Evolutionary conservation across 1,140 invertebrate genomes (phyloP).

Genomic region (Trachelipus rathkii): DNA sequence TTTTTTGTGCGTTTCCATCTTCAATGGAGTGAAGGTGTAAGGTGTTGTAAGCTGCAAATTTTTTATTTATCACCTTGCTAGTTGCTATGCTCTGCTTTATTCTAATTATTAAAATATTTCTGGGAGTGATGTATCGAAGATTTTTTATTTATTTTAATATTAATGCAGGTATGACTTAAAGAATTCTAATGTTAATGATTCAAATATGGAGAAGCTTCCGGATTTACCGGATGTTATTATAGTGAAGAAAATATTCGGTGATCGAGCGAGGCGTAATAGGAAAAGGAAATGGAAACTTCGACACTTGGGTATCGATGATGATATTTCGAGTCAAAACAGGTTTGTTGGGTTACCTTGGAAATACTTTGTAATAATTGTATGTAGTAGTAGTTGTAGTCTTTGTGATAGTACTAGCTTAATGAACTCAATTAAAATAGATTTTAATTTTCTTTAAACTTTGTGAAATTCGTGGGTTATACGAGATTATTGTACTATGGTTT

Average conservation of each 20-base stretch:
- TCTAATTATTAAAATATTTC: background rate
- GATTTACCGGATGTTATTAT: constrained; percentile 83
- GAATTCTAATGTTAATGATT: constrained; percentile 86
- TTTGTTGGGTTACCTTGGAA: constrained; percentile 46
- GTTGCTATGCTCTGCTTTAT: constrained; percentile 12
- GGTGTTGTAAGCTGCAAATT: too few species aligned
- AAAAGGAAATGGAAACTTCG: constrained; percentile 89
- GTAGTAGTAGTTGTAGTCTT: too few species aligned
- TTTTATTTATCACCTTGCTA: background rate
- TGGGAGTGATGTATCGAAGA: constrained; percentile 1
- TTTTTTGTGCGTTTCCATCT: too few species aligned
- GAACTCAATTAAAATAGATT: too few species aligned
- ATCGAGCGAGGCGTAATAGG: constrained; percentile 64
- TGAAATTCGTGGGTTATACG: too few species aligned
- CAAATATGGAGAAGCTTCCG: constrained; percentile 77
- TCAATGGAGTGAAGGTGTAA: background rate
- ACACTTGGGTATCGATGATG: constrained; percentile 64
- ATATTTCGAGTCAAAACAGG: constrained; percentile 67
- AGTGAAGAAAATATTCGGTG: constrained; percentile 86
- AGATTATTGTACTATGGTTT: too few species aligned
- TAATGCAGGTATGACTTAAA: constrained; percentile 65
- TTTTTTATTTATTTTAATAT: constrained; percentile 51
- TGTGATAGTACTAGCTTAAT: too few species aligned
- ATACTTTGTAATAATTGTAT: too few species aligned
- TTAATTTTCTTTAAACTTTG: too few species aligned